Percentiles rank a stretch among this genome's conserved stretches.
Conservation (phyloP, 35 echinoderm and acorn worm species). For the Lytechinus pictus region DNA sequence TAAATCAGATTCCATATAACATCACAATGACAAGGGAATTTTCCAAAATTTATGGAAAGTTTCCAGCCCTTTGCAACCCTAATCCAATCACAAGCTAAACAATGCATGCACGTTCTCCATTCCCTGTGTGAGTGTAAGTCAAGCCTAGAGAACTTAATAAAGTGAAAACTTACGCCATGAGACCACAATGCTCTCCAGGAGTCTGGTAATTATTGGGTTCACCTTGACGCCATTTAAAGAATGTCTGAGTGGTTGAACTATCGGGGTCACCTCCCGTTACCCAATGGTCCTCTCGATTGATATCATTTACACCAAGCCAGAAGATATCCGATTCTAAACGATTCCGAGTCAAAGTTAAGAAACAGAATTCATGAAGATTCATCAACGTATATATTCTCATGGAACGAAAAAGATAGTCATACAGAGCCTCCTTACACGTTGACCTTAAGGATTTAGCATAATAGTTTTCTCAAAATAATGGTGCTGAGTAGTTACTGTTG, state of each 20-base stretch:
- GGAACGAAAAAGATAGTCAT: background rate
- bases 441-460: background rate
- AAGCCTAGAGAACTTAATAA: no score
- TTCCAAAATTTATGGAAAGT: no score
- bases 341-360: background rate
- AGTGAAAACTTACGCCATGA: constrained; percentile 51
- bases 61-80: no score
- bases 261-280: constrained; percentile 69
- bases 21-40: no score
- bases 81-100: no score
- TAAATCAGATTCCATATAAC: no score
- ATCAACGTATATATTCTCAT: background rate
- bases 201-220: constrained; percentile 66
- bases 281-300: constrained; percentile 59
- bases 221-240: constrained; percentile 62
- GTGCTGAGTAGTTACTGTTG: no score
- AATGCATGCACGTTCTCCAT: no score
- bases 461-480: no score
- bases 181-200: constrained; percentile 67
- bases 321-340: constrained; percentile 67
- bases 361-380: background rate
- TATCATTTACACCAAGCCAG: constrained; percentile 80
- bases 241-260: constrained; percentile 48
- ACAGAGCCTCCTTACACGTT: background rate
- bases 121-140: no score